Base-by-base conservation (phyloP, 2,888 invertebrate species). In the Stratiomys singularior region DNA sequence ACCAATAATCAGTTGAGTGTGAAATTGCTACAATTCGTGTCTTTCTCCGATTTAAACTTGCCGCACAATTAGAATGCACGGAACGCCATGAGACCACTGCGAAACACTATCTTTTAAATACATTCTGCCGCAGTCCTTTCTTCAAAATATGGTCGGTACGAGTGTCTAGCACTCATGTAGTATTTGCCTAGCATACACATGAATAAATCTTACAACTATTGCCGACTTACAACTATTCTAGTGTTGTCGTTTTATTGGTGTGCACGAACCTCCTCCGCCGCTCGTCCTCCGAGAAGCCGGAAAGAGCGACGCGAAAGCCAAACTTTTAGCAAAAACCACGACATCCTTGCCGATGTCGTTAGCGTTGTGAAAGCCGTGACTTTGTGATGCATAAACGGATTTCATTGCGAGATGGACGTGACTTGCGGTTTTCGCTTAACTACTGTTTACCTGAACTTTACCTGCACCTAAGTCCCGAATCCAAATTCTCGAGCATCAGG, bases 371-470 rank as follows among this genome's bases (percentile, higher is more conserved):
- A 58, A 28, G 23, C 52, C 69, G 72, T 72, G 72, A 56, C 72
- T 56, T 63, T 64, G 60, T 63, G 64, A 76, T 76, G 77, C 76
- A 69, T 60, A 79, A 79, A 66, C 77, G 60, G 72, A 67, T 76
- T 76, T 76, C 76, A 76, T 77, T 79, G 52, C 77, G 30, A 66
- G 74, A 79, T 79, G 79, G 79, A 79, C 79, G 79, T 79, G 79
- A 79, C 79, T 79, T 79, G 79, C 30, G 79, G 67, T 77, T 77
- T 64, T 69, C 52, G 64, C 67, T 77, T 74, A 79, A 77, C 79
- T 69, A 77, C 74, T 79, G 76, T 79, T 77, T 77, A 79, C 77
- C 67, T 76, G 64, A 77, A 79, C 69, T 79, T 76, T 76, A 79
- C 69, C 77, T 76, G 76, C 23, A 37, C 9, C 44, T 44, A 11